Conservation (phyloP, 2,113 vertebrate species). For the Gallinago jamesoni region DNA sequence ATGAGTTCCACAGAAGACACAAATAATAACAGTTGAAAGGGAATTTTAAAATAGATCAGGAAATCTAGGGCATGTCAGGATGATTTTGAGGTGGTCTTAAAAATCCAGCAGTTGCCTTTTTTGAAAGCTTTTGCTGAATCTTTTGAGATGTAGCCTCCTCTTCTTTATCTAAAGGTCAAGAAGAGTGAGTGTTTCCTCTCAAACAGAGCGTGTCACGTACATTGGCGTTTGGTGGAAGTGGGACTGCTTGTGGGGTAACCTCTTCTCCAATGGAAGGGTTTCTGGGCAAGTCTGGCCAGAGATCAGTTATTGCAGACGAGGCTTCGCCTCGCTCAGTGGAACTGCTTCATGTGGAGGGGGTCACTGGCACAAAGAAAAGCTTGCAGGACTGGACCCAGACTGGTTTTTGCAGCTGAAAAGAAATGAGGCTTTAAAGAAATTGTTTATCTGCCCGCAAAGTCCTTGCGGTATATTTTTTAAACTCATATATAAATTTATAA, state of each 20-base stretch:
- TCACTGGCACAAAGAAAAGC: background rate
- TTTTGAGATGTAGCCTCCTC: background rate
- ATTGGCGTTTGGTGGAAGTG: background rate
- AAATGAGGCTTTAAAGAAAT: background rate
- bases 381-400: background rate
- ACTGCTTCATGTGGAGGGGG: background rate
- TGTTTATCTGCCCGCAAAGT: background rate
- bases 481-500: background rate
- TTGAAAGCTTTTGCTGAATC: background rate
- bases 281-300: background rate
- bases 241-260: background rate
- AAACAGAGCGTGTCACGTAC: background rate
- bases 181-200: background rate
- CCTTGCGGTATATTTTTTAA: background rate
- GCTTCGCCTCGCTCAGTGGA: background rate
- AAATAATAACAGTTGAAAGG: slow-evolving; percentile 7
- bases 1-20: background rate
- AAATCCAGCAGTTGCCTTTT: background rate
- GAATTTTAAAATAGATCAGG: slow-evolving; percentile 21
- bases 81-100: slow-evolving; percentile 18
- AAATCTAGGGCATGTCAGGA: slow-evolving; percentile 8
- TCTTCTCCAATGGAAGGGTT: background rate
- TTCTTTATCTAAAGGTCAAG: background rate
- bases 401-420: background rate
- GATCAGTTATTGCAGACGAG: background rate